Evolutionary conservation across 2,113 vertebrate genomes (phyloP).

Genomic region (Ptilonorhynchus violaceus): DNA sequence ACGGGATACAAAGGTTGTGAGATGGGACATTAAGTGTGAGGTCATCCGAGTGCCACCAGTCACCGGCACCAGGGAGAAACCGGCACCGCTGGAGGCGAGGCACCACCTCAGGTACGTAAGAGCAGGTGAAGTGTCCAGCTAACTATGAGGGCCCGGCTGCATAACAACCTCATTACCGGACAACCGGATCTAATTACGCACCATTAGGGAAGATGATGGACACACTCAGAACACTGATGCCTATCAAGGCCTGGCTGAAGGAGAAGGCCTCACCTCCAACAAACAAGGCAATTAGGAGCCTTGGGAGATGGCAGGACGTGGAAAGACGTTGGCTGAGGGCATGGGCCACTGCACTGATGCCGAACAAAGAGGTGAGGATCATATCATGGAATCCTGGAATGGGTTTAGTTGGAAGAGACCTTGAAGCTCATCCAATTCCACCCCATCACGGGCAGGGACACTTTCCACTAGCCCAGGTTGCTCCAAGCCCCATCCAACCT

Average conservation of each 20-base stretch:
- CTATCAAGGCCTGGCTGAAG: not conserved
- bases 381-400: not conserved
- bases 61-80: not conserved
- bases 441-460: not conserved
- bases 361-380: not conserved
- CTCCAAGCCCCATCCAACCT: not conserved
- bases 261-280: not conserved
- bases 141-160: not conserved
- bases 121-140: not conserved
- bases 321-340: not conserved
- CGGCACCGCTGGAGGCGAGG: not conserved
- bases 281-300: not conserved
- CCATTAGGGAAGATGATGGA: slow-evolving; percentile 3
- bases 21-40: not conserved
- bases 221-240: not conserved
- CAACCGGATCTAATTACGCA: not conserved
- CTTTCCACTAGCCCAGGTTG: not conserved
- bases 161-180: slow-evolving; percentile 11
- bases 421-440: not conserved
- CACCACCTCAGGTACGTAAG: not conserved
- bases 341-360: not conserved
- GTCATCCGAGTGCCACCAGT: not conserved
- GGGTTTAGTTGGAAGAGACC: not conserved
- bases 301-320: not conserved
- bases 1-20: not conserved